phyloP scores from a whole-genome alignment of 2,888 invertebrate species.

The Tetranychus piercei region DNA sequence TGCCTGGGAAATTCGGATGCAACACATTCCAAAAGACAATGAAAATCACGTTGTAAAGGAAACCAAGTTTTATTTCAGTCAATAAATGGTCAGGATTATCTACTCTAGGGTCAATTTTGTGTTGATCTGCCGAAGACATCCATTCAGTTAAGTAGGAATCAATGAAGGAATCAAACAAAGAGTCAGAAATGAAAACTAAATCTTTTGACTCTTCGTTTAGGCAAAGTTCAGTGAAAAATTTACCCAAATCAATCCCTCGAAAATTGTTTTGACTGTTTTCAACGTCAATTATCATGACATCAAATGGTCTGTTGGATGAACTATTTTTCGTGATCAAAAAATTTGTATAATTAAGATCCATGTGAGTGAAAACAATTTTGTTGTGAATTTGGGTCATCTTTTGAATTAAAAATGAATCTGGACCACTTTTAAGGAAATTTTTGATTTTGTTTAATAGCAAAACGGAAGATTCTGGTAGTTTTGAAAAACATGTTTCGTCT shows the following conservation, averaged over 20 bases:
- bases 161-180: not conserved
- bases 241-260: not conserved
- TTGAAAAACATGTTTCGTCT: too few species aligned
- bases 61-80: not conserved
- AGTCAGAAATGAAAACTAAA: not conserved
- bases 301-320: not conserved
- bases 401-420: too few species aligned
- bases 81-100: not conserved
- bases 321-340: not conserved
- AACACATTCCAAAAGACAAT: not conserved
- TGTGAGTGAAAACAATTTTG: not conserved
- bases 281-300: not conserved
- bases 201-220: not conserved
- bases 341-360: not conserved
- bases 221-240: slow-evolving; percentile 3
- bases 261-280: not conserved
- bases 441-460: too few species aligned
- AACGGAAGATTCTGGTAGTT: too few species aligned
- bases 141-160: not conserved
- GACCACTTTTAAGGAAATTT: too few species aligned
- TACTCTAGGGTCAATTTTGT: not conserved
- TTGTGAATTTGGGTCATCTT: too few species aligned
- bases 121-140: not conserved
- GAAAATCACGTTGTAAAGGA: slow-evolving; percentile 1
- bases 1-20: not conserved